phyloP scores from a whole-genome alignment of 2,888 invertebrate species.

The Cordilura impudica region DNA sequence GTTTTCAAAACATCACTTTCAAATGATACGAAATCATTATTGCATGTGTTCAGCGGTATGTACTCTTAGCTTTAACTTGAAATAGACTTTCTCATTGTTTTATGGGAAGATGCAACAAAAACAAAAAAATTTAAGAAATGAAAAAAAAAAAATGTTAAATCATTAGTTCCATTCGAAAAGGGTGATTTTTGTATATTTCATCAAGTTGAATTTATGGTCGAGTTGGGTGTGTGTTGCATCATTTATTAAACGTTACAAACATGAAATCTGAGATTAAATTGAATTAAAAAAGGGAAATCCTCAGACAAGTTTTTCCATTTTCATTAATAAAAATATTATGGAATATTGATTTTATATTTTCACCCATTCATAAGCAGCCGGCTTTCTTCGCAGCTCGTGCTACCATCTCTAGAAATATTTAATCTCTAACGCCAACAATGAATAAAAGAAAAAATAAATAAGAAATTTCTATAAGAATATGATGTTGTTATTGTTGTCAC shows the following conservation, averaged over 20 bases:
- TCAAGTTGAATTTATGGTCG: slow-evolving; percentile 26
- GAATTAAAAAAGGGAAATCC: not conserved
- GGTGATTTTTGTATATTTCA: slow-evolving; percentile 38
- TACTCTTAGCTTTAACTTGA: not conserved
- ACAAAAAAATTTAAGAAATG: not conserved
- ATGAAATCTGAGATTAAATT: not conserved
- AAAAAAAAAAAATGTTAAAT: not conserved
- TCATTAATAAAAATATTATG: slow-evolving; percentile 3
- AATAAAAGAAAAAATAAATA: not conserved
- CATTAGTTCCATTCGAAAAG: slow-evolving; percentile 45
- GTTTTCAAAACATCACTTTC: not conserved
- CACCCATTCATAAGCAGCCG: slow-evolving; percentile 21
- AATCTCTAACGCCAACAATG: slow-evolving; percentile 27
- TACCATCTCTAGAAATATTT: not conserved
- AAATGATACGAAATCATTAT: not conserved
- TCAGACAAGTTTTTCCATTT: slow-evolving; percentile 2
- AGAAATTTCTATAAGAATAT: slow-evolving; percentile 3
- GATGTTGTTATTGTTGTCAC: slow-evolving; percentile 24
- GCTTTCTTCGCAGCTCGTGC: slow-evolving; percentile 26
- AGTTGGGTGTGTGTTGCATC: slow-evolving; percentile 26
- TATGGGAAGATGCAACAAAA: slow-evolving; percentile 8
- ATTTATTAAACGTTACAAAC: slow-evolving; percentile 10
- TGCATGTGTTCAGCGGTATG: no score
- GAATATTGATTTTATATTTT: slow-evolving; percentile 3
- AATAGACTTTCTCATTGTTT: slow-evolving; percentile 19